Evolutionary conservation across 2,888 invertebrate species (phyloP).

Genomic region (Parapristionchus giblindavisi): DNA sequence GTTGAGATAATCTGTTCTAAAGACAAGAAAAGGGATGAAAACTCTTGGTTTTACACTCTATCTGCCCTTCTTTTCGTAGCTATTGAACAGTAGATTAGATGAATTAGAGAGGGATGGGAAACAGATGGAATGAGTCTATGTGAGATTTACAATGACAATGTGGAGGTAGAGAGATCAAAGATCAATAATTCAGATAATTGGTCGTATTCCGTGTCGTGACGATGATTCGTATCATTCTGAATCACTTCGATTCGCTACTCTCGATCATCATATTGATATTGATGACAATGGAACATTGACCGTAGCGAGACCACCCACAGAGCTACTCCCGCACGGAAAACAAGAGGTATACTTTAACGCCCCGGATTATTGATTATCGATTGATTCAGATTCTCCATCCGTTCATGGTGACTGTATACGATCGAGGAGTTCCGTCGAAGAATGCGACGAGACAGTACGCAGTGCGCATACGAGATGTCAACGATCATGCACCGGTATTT

Average conservation of each 20-base stretch:
- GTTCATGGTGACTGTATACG: conserved; percentile 86
- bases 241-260: conserved; percentile 22
- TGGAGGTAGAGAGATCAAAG: neutral
- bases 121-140: neutral
- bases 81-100: too few species aligned
- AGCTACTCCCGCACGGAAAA: conserved; percentile 19
- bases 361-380: neutral
- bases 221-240: conserved; percentile 9
- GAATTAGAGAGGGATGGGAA: conserved; percentile 3
- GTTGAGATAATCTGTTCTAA: too few species aligned
- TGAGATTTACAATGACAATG: neutral
- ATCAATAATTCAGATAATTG: conserved; percentile 18
- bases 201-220: conserved; percentile 19
- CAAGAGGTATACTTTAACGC: conserved; percentile 16
- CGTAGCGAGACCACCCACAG: conserved; percentile 17
- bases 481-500: conserved; percentile 90
- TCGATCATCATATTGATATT: conserved; percentile 34
- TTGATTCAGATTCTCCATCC: conserved; percentile 73
- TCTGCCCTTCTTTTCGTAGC: too few species aligned
- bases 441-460: conserved; percentile 55
- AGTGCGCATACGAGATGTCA: conserved; percentile 84
- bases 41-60: too few species aligned
- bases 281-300: conserved; percentile 33
- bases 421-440: conserved; percentile 87
- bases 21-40: too few species aligned